phyloP scores from a whole-genome alignment of 2,797 vertebrate genomes.

The Halcyon chelicuti region DNA sequence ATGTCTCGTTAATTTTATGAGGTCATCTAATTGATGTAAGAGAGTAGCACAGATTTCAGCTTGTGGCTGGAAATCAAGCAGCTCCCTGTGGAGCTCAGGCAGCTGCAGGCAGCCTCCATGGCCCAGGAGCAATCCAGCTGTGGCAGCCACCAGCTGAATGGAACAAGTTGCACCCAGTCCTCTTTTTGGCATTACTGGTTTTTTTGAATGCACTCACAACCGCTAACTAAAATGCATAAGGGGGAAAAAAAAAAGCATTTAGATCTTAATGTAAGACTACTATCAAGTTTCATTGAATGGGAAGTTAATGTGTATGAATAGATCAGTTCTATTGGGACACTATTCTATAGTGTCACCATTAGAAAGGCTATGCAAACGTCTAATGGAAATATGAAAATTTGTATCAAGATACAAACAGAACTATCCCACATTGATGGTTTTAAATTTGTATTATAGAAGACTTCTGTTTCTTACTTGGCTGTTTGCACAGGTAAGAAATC shows the following conservation, averaged over 20 bases:
- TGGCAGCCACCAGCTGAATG: accelerated
- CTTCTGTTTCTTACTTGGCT: background rate
- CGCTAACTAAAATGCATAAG: background rate
- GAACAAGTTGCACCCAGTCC: accelerated
- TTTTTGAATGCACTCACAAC: background rate
- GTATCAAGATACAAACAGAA: background rate
- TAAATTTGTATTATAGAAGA: background rate
- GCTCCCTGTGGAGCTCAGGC: accelerated
- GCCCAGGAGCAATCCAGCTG: background rate
- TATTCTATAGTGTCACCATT: background rate
- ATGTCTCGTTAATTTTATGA: conserved; percentile 31
- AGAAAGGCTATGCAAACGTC: background rate
- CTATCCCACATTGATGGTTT: background rate
- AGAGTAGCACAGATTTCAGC: background rate
- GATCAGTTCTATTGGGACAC: background rate
- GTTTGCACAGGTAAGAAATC: background rate
- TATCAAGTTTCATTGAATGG: background rate
- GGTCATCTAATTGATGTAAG: conserved; percentile 6
- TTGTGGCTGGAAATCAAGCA: background rate
- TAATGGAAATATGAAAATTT: background rate
- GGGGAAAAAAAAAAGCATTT: background rate
- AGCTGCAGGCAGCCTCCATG: background rate
- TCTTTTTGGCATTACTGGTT: background rate
- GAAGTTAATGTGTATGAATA: background rate
- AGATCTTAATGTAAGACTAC: background rate